Evolutionary conservation across 2,113 vertebrate species (phyloP), one percentile per base, ranked within the genome.

Genomic region (Phalacrocorax aristotelis): DNA sequence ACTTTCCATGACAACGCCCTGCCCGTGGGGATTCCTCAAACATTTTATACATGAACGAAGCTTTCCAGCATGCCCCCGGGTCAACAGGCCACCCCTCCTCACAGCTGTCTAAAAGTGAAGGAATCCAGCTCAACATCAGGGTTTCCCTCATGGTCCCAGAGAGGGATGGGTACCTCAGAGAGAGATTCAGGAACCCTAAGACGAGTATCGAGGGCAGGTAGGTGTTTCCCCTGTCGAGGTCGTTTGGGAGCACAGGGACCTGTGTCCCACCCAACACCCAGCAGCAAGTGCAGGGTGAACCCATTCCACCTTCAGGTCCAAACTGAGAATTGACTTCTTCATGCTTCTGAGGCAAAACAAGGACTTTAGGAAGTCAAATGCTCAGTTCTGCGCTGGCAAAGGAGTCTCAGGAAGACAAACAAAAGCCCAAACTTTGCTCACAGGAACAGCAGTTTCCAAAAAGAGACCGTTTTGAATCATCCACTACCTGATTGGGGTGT

Each of bases 21-120:
- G 20, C 18, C 38, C 0, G 0, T 6, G 10, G 49, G 54, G 42
- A 48, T 32, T 62, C 51, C 26, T 84, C 15, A 22, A 69, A 34
- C 0, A 16, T 72, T 91, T 91, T 44, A 46, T 25, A 8, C 8
- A 13, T 4, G 18, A 74, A 40, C 42, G 26, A 58, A 76, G 40
- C 19, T 60, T 77, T 64, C 52, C 77, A 82, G 12, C 5, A 32
- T 16, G 48, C 11, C 20, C 17, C 25, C 3, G 6, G 11, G 30
- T 62, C 34, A 85, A 18, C 15, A 68, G 15, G 32, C 21, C 57
- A 61, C 5, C 23, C 5, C 11, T 52, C 15, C 21, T n/a, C 1
- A 0, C 13, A 86, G 11, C 18, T 70, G 27, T 23, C 51, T 48
- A 12, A 51, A 87, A 68, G n/a, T 68, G 26, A 32, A 32, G 22